phyloP scores from a whole-genome alignment of 2,113 vertebrate species.

The Butorides virescens region DNA sequence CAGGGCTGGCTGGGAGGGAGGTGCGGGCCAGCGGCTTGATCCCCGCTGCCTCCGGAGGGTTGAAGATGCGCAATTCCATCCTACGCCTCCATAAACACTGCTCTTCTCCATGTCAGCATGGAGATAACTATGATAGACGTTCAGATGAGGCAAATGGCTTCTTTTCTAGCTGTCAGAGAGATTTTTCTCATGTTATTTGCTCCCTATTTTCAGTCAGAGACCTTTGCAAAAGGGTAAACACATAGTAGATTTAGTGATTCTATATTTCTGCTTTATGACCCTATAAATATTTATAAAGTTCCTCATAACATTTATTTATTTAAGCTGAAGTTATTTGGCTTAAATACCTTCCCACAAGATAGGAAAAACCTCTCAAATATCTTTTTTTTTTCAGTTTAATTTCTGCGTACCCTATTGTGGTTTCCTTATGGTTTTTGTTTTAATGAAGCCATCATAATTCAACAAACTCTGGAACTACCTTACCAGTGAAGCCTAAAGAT shows the following conservation, averaged over 20 bases:
- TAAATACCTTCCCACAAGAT: slow-evolving; percentile 3
- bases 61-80: neutral
- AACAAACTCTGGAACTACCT: neutral
- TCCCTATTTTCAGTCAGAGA: neutral
- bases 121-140: neutral
- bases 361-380: neutral
- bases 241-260: neutral
- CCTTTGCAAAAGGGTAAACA: neutral
- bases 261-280: neutral
- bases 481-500: neutral
- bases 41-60: neutral
- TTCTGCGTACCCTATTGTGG: neutral
- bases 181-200: neutral
- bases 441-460: neutral
- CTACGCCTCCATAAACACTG: neutral
- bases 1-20: neutral
- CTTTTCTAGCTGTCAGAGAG: neutral
- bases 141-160: neutral
- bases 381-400: neutral
- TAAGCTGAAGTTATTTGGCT: slow-evolving; percentile 7
- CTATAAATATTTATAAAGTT: slow-evolving; percentile 30
- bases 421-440: neutral
- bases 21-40: neutral
- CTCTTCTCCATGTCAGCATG: neutral
- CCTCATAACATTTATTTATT: slow-evolving; percentile 23